A percentile compares a stretch with the other conserved stretches of the same genome.
phyloP scores from a whole-genome alignment of 2,888 invertebrate species.

The Cerceris ruficornis region DNA sequence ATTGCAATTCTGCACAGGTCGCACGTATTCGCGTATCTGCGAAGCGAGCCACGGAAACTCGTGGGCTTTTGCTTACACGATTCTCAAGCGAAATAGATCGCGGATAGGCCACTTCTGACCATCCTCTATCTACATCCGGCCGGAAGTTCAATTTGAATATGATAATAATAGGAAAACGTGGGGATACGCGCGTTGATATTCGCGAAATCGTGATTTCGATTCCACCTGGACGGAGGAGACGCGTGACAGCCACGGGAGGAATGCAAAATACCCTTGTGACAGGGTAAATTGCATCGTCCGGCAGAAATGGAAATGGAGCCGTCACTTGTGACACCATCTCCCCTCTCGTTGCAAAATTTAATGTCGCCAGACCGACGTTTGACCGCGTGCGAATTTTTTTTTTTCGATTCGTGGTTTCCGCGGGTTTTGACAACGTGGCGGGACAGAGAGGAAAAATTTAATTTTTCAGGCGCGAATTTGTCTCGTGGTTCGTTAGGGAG shows the following conservation, averaged over 20 bases:
- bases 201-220: neutral
- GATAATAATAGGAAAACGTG: constrained; percentile 58
- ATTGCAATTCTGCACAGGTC: constrained; percentile 1
- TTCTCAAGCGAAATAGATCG: constrained; percentile 36
- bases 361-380: constrained; percentile 13
- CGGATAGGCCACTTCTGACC: constrained; percentile 8
- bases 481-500: too few relatives aligned
- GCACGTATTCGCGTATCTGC: constrained; percentile 2
- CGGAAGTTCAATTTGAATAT: constrained; percentile 65
- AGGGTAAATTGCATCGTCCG: constrained; percentile 35
- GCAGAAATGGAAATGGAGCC: constrained; percentile 51
- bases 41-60: neutral
- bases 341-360: constrained; percentile 41
- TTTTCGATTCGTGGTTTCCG: neutral
- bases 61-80: constrained; percentile 23
- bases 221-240: neutral
- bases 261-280: constrained; percentile 42
- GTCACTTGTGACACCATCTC: constrained; percentile 25
- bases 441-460: neutral
- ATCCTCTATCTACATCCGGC: constrained; percentile 44
- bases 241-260: constrained; percentile 5
- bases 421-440: neutral
- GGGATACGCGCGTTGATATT: neutral
- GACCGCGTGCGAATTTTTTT: neutral
- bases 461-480: neutral